Base-by-base conservation (phyloP, 2,797 vertebrate genomes). In the Pogonophryne albipinna region DNA sequence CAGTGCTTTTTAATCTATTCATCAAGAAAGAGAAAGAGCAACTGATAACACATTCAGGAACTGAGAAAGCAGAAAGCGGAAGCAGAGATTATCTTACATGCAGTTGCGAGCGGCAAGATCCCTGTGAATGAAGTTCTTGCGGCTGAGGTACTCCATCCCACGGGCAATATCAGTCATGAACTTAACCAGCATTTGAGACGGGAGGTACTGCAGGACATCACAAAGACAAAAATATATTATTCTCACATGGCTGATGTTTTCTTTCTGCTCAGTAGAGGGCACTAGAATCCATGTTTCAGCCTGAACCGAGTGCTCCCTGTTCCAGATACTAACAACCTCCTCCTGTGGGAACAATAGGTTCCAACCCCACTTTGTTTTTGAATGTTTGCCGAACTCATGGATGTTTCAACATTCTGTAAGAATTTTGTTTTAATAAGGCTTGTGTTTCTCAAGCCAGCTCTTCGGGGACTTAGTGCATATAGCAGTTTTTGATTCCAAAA, bases 91-190 rank as follows among this genome's bases (percentile, higher is more conserved):
- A 66, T 63, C 96, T 94, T 90, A 98, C 97, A 98, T 98, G 96
- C 97, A 98, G 88, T 98, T 98, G 31, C 97, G 95, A 64, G 97
- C 97, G 0, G 97, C 97, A 6, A 98, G 94, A 89, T 98, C 97
- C 61, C 97, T 93, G 86, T 98, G 97, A 78, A 98, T 98, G 91
- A 98, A 97, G 81, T 95, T 96, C 92, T 97, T 97, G 78, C 84
- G 89, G 79, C 97, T 96, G 76, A 98, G 95, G 79, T 98, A 98
- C 67, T 97, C 96, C 97, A 98, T 98, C 13, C 97, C 97, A 15
- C 96, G 94, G 53, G 97, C 96, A 0, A 98, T 97, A 42, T 98
- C 97, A 0, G 95, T 92, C 97, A 98, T 98, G 76, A 98, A 98
- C 92, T 97, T 97, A 12, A 98, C 95, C 88, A 98, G 90, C 90